Percentiles rank a stretch among this genome's conserved stretches.
phyloP scores from a whole-genome alignment of 2,888 invertebrate species.

The Drosophila lacicola region DNA sequence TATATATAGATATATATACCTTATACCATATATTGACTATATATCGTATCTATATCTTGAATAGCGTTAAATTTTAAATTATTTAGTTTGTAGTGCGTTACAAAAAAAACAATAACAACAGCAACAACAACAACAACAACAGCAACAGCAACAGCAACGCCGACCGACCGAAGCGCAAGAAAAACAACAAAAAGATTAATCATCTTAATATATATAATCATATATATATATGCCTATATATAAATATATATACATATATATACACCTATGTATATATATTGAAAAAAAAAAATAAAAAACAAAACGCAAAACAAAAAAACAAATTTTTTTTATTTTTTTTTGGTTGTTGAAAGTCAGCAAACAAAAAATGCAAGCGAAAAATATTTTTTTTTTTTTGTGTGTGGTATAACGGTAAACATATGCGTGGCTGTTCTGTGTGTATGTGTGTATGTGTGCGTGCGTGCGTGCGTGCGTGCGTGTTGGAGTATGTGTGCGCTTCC shows the following conservation, averaged over 20 bases:
- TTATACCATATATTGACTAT: conserved; percentile 52
- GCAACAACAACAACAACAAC: conserved; percentile 15
- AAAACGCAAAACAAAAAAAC: conserved; percentile 66
- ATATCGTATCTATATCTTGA: conserved; percentile 55
- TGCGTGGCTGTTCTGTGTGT: conserved; percentile 25
- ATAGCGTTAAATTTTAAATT: conserved; percentile 69
- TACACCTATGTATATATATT: conserved; percentile 8
- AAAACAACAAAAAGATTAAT: conserved; percentile 20
- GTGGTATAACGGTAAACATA: conserved; percentile 46
- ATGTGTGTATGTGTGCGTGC: conserved; percentile 16
- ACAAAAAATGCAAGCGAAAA: conserved; percentile 29
- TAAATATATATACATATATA: conserved; percentile 18
- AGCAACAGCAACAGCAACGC: conserved; percentile 35
- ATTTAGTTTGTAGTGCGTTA: conserved; percentile 79
- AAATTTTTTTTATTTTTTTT: conserved; percentile 74
- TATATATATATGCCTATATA: conserved; percentile 26
- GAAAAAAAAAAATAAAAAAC: conserved; percentile 49
- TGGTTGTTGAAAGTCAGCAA: conserved; percentile 63
- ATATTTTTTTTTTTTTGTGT: conserved; percentile 9
- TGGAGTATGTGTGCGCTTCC: conserved; percentile 6
- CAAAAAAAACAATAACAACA: conserved; percentile 30
- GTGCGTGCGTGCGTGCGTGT: conserved; percentile 9
- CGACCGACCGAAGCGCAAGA: conserved; percentile 29
- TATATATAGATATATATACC: conserved; percentile 43
- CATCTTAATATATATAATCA: conserved; percentile 15